These are phyloP conservation scores for Choloepus didactylus DNA, from an alignment of 2,797 vertebrate genomes.

Conservation along the genomic window DNA sequence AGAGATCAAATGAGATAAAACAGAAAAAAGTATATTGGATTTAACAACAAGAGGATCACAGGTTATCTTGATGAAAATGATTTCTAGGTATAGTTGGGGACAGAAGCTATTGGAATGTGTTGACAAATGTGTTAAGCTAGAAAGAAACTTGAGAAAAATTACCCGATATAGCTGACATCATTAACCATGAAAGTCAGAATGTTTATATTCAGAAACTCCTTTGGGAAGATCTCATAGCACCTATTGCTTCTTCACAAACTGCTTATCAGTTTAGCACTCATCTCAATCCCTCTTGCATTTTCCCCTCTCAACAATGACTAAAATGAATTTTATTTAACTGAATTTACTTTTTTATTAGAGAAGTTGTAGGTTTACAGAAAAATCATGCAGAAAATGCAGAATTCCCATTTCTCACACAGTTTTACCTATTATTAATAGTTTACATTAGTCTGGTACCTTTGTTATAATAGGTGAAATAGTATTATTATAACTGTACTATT, in stretches of 20 bases:
- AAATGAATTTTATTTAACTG: slow-evolving; percentile 4
- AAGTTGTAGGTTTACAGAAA: no score
- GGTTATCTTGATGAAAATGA: slow-evolving; percentile 14
- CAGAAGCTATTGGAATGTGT: slow-evolving; percentile 43
- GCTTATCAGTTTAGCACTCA: not conserved
- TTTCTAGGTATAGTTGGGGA: not conserved
- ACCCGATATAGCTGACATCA: not conserved
- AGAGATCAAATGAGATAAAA: slow-evolving; percentile 2
- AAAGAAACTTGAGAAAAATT: slow-evolving; percentile 65
- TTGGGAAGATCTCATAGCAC: not conserved
- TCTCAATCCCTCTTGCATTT: not conserved
- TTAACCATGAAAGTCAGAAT: slow-evolving; percentile 28
- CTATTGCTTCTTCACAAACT: slow-evolving; percentile 10
- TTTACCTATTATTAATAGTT: no score
- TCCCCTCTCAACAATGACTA: not conserved
- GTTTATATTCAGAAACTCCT: slow-evolving; percentile 46
- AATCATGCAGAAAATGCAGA: no score
- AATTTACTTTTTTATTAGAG: not conserved
- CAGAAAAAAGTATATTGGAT: not conserved
- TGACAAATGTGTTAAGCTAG: slow-evolving; percentile 38
- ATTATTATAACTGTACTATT: no score
- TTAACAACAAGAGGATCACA: slow-evolving; percentile 1
- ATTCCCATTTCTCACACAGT: no score
- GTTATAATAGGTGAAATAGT: no score
- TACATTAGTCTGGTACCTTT: no score